Evolutionary conservation across 2,888 invertebrate genomes (phyloP), one percentile per base, ranked within the genome.

Genomic region (Leptinotarsa juncta): DNA sequence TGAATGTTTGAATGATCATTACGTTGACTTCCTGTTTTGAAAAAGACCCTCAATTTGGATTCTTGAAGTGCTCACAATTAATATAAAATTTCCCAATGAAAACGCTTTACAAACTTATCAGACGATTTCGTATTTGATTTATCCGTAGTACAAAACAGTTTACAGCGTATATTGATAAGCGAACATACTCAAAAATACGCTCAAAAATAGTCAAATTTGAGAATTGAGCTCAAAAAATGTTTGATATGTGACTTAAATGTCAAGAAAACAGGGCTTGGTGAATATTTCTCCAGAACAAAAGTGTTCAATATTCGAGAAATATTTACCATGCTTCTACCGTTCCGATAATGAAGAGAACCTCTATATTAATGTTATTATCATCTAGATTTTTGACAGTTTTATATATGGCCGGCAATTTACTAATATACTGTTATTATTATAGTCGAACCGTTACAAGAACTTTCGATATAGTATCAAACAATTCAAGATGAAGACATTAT

Each of bases 341-440:
- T 23, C 49, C 55, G 67, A 20, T 50, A 51, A 72, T 67, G 55
- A 72, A 72, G 50, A 70, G 7, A 74, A 65, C 53, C 72, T 53
- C 57, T 65, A 26, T 50, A 55, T 66, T 75, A 57, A 72, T 71
- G 57, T 71, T 69, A 65, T 75, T 68, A 72, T 66, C 51, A 71
- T 72, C 66, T 75, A 72, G 55, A 48, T 74, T 71, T 75, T 79
- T 79, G 78, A 79, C 78, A 80, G 67, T 76, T 75, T 71, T 73
- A 73, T 74, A 81, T 80, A 81, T 84, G 84, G 84, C 83, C 84
- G 84, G 84, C 83, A 84, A 83, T 79, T 82, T 82, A 80, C 71
- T 75, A 74, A 77, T 72, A 77, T 72, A 78, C 73, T 75, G 71
- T 78, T 76, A 71, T 73, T 75, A 60, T 70, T 78, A 74, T 79